Percentiles rank a stretch among this genome's conserved stretches.
Conservation (phyloP, 2,888 invertebrate species). For the Pyrocoelia pectoralis region DNA sequence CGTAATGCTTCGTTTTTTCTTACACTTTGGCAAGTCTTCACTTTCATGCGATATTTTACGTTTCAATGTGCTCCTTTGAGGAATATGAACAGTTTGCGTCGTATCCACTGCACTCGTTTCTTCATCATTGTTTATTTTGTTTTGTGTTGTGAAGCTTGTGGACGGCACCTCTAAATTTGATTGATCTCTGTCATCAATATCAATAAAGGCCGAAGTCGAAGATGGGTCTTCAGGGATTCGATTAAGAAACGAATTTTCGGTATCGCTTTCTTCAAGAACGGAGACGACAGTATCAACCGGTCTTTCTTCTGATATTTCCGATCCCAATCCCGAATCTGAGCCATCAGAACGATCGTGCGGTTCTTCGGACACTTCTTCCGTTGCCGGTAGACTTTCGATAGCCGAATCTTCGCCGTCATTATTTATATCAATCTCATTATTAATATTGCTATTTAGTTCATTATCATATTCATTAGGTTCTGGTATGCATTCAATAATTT, state of each 20-base stretch:
- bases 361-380: slow-evolving; percentile 66
- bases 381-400: slow-evolving; percentile 67
- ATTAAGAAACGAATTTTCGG: slow-evolving; percentile 64
- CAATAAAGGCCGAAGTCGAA: slow-evolving; percentile 22
- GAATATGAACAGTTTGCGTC: slow-evolving; percentile 41
- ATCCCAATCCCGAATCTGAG: slow-evolving; percentile 84
- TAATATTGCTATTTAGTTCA: slow-evolving; percentile 44
- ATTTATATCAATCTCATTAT: slow-evolving; percentile 60
- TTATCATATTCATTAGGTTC: slow-evolving; percentile 9
- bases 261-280: slow-evolving; percentile 58
- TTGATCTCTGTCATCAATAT: slow-evolving; percentile 16
- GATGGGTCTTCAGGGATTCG: slow-evolving; percentile 48
- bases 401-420: slow-evolving; percentile 71
- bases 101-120: slow-evolving; percentile 18
- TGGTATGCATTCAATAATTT: not conserved
- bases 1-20: slow-evolving; percentile 81
- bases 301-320: slow-evolving; percentile 73
- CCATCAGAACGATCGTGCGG: slow-evolving; percentile 78
- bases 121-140: not conserved
- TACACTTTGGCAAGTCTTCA: slow-evolving; percentile 63
- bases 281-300: slow-evolving; percentile 44
- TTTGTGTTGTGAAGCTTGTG: slow-evolving; percentile 29
- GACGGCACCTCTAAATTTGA: slow-evolving; percentile 44
- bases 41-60: slow-evolving; percentile 64
- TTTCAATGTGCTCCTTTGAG: slow-evolving; percentile 74